Evolutionary conservation across 2,113 vertebrate species (phyloP), one percentile per base, ranked within the genome.

Genomic region (Australoheros scitulus): DNA sequence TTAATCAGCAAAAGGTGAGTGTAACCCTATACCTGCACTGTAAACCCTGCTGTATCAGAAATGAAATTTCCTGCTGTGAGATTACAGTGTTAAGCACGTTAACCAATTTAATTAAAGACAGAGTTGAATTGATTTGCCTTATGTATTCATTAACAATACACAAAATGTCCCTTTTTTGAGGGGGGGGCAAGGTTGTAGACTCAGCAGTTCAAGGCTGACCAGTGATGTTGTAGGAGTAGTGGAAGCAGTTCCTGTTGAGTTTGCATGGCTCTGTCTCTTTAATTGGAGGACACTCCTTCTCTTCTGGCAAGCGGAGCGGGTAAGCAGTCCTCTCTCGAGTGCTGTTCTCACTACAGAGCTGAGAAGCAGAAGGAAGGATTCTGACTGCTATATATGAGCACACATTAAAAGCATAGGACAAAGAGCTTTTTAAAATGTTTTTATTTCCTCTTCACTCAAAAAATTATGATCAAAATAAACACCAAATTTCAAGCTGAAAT

Each of bases 141-240:
- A 43, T 47, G 3, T 43, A 7, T 68, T 2, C 47, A 55, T 34
- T 18, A 68, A 47, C 1, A 68, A 18, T 17, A 22, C n/a, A 55
- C 11, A n/a, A n/a, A 74, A 34, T 14, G 47, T 29, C 43, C 2
- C 1, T 29, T 29, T 4, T 29, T 29, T 29, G 3, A 1, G 3
- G 29, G 29, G 29, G 4, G 29, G 29, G 29, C 29, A 29, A 29
- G 4, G 20, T 2, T 56, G 20, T 11, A 11, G 43, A 63, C 8
- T 29, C 9, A 29, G 24, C 80, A 32, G 17, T 58, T 13, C 29
- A 2, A 52, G 11, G 64, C 84, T 83, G 94, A 99, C 98, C 98
- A 90, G 98, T 99, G 89, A 99, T 97, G 29, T 99, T 99, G 93
- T 99, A 99, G 59, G 97, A 96, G 88, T 98, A 98, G 94, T 98